These are phyloP conservation scores for Bradypodion pumilum DNA, from an alignment of 2,797 vertebrate species.

Conservation along the genomic window DNA sequence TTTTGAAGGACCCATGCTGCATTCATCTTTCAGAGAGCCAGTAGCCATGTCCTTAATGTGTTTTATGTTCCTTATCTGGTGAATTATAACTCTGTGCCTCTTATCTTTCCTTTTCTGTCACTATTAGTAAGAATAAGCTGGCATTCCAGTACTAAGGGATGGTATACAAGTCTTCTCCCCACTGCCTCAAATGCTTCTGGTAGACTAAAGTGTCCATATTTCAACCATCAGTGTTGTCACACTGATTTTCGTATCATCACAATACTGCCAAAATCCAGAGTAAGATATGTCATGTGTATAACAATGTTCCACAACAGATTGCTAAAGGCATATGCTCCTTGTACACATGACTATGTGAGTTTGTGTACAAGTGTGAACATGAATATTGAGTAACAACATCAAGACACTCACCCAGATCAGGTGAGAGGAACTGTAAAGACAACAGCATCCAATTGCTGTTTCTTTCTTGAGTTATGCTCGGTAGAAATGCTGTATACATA, in stretches of 20 bases:
- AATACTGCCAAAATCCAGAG: background rate
- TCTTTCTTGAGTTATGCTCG: no score
- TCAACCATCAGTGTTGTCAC: background rate
- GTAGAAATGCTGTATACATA: no score
- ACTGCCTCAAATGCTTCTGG: background rate
- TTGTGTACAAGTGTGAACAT: background rate
- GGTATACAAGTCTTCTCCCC: background rate
- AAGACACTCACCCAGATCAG: background rate
- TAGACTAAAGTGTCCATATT: background rate
- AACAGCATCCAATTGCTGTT: background rate
- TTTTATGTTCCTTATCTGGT: no score
- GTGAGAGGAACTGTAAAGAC: background rate
- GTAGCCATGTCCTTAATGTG: background rate
- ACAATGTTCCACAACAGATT: background rate
- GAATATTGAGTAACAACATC: background rate
- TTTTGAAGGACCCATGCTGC: background rate
- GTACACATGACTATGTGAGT: background rate
- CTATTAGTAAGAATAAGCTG: background rate
- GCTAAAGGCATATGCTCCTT: background rate
- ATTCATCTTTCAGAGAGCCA: background rate
- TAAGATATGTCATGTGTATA: background rate
- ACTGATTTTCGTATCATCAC: background rate
- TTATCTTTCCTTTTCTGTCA: background rate
- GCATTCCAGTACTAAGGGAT: background rate
- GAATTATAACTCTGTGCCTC: background rate